phyloP scores from a whole-genome alignment of 2,888 invertebrate species.

The Gibbula magus region DNA sequence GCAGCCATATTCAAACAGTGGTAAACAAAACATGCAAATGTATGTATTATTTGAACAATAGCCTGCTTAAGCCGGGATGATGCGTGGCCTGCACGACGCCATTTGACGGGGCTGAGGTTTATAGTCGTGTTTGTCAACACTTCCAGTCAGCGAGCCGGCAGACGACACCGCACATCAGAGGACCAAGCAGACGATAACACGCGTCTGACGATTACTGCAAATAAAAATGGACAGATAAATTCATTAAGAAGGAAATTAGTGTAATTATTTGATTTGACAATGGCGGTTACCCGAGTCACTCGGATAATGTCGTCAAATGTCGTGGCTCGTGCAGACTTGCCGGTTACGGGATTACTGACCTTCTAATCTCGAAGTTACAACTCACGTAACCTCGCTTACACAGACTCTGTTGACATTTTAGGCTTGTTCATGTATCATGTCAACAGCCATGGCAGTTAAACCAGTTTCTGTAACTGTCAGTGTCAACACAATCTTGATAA shows the following conservation, averaged over 20 bases:
- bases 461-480: too few relatives aligned
- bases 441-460: too few relatives aligned
- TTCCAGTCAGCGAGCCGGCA: not conserved
- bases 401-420: too few relatives aligned
- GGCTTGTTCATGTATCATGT: too few relatives aligned
- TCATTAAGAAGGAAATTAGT: not conserved
- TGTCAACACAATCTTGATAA: too few relatives aligned
- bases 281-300: not conserved
- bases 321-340: too few relatives aligned
- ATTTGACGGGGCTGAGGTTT: not conserved
- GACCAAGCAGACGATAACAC: constrained; percentile 3
- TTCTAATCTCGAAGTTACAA: too few relatives aligned
- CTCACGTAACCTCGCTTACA: too few relatives aligned
- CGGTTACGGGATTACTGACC: too few relatives aligned
- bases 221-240: not conserved
- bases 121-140: constrained; percentile 5
- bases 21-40: constrained; percentile 1
- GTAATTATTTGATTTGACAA: constrained; percentile 11
- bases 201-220: not conserved
- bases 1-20: not conserved
- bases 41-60: constrained; percentile 10
- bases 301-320: too few relatives aligned
- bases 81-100: not conserved
- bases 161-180: not conserved
- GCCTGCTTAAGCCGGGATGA: not conserved